Conservation (phyloP, 2,888 invertebrate genomes). For the Chaitophorus viminalis region DNA sequence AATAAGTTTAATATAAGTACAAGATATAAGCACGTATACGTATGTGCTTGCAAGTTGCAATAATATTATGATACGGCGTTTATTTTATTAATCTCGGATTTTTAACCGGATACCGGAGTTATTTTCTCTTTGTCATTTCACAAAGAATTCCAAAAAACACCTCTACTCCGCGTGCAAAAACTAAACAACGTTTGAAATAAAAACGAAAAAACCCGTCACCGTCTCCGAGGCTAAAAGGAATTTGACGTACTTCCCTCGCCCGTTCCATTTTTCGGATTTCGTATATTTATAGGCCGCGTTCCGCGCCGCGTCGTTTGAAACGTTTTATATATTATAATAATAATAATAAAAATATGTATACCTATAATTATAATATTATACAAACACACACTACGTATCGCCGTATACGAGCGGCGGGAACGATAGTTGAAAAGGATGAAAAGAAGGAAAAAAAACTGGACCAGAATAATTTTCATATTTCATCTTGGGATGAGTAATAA, state of each 20-base stretch:
- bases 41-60: too few species aligned
- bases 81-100: constrained; percentile 5
- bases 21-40: too few species aligned
- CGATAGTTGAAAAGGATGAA: too few species aligned
- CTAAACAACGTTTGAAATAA: neutral
- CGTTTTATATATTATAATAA: neutral
- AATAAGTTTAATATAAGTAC: too few species aligned
- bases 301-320: too few species aligned
- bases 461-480: constrained; percentile 56
- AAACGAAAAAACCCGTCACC: constrained; percentile 1
- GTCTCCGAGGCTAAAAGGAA: neutral
- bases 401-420: too few species aligned
- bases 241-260: constrained; percentile 3
- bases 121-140: constrained; percentile 22
- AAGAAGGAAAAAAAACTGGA: constrained; percentile 31
- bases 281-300: neutral
- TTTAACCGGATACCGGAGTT: neutral
- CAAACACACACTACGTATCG: too few species aligned
- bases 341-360: neutral
- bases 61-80: neutral
- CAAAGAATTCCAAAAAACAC: constrained; percentile 21
- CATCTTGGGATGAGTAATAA: constrained; percentile 42
- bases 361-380: too few species aligned
- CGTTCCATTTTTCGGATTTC: neutral
- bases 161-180: neutral